Conservation (phyloP, 2,113 vertebrate species). For the Oncorhynchus keta region DNA sequence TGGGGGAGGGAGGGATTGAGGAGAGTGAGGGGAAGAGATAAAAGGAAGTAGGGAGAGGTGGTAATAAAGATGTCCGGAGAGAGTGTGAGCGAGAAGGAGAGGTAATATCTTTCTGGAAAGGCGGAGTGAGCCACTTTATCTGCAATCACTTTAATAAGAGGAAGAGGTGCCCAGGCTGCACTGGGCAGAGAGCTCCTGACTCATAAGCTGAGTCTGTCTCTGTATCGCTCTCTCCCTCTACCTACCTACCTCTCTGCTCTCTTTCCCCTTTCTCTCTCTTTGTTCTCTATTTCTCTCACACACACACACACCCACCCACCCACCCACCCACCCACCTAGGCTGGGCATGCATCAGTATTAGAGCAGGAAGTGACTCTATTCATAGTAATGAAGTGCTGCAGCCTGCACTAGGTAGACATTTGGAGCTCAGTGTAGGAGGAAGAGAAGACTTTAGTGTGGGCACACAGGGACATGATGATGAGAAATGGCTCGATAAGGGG, state of each 20-base stretch:
- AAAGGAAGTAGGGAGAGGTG: background rate
- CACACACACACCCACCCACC: no score
- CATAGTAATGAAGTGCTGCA: background rate
- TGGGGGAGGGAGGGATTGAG: background rate
- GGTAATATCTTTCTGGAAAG: background rate
- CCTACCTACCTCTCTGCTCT: background rate
- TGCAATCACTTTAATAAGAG: slow-evolving; percentile 41
- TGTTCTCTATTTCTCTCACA: background rate
- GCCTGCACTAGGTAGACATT: background rate
- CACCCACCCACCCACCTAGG: background rate
- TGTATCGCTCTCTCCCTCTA: background rate
- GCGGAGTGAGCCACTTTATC: slow-evolving; percentile 30
- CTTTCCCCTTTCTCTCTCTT: background rate
- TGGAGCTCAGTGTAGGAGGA: background rate
- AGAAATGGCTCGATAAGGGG: background rate
- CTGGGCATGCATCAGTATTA: slow-evolving; percentile 2
- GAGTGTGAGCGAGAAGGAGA: background rate
- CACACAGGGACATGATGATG: background rate
- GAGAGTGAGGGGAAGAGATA: slow-evolving; percentile 5
- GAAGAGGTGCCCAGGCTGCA: slow-evolving; percentile 17
- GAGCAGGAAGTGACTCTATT: background rate
- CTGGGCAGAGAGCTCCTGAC: slow-evolving; percentile 5
- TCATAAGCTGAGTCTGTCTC: slow-evolving; percentile 7
- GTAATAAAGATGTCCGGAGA: slow-evolving; percentile 36
- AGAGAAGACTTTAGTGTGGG: background rate